A percentile compares a stretch with the other conserved stretches of the same genome.
phyloP scores from a whole-genome alignment of 2,113 vertebrate species.

The Alligator mississippiensis region DNA sequence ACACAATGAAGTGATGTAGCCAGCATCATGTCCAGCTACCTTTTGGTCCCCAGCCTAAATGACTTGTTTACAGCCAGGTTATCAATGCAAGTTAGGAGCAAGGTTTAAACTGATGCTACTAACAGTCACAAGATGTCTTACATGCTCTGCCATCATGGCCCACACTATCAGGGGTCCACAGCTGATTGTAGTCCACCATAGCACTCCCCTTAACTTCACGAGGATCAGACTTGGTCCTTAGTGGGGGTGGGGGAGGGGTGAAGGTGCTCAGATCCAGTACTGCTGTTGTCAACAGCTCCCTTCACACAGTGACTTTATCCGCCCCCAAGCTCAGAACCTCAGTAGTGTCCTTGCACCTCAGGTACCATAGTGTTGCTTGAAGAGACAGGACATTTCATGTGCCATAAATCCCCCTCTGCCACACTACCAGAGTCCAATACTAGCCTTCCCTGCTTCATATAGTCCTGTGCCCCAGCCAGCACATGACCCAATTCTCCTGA shows the following conservation, averaged over 20 bases:
- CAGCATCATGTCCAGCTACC: too few species aligned
- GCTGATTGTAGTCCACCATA: not conserved
- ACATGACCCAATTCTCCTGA: not conserved
- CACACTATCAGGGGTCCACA: not conserved
- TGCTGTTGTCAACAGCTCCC: not conserved
- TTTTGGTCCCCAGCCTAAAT: too few species aligned
- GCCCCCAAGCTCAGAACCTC: not conserved
- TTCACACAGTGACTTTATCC: not conserved
- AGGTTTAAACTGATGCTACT: too few species aligned
- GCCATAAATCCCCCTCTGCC: not conserved
- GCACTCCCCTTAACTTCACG: not conserved
- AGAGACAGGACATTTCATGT: not conserved
- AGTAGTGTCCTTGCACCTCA: not conserved
- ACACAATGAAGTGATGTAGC: too few species aligned
- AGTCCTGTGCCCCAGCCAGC: not conserved
- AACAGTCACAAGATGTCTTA: too few species aligned
- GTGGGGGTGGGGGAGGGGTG: too few species aligned
- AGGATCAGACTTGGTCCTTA: not conserved
- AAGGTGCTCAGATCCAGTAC: too few species aligned
- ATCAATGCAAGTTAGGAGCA: too few species aligned
- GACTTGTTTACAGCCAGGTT: too few species aligned
- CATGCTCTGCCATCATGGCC: too few species aligned
- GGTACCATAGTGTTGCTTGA: not conserved
- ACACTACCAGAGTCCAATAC: not conserved
- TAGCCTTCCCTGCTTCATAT: too few species aligned